phyloP scores from a whole-genome alignment of 1,140 invertebrate genomes.

The Aphelinus atriplicis region DNA sequence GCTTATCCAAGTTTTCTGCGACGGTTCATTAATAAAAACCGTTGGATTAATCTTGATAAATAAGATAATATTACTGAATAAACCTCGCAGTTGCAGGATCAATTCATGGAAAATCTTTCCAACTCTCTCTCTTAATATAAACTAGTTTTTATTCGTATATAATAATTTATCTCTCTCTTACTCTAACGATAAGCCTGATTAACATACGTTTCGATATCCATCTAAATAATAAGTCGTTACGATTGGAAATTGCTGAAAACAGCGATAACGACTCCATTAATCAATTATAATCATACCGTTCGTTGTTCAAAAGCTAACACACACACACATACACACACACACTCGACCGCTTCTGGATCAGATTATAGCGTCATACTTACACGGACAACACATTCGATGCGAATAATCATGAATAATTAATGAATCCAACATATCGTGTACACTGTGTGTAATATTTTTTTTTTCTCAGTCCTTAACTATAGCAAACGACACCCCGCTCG shows the following conservation, averaged over 20 bases:
- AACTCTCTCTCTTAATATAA: no score
- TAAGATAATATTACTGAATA: no score
- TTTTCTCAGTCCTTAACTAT: background rate
- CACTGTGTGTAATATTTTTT: background rate
- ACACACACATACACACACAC: background rate
- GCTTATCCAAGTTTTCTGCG: no score
- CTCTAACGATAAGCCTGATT: no score
- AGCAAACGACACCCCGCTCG: no score
- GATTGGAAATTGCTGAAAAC: no score
- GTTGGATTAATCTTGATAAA: no score
- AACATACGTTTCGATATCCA: no score
- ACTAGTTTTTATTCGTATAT: background rate
- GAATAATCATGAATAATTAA: constrained; percentile 35
- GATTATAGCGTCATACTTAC: constrained; percentile 16
- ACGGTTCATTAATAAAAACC: no score
- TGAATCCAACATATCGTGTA: background rate
- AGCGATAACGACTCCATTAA: constrained; percentile 10
- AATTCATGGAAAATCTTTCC: no score
- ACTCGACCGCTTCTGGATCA: background rate
- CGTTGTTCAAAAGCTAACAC: background rate
- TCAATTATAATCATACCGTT: constrained; percentile 19
- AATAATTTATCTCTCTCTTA: background rate
- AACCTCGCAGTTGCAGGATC: no score
- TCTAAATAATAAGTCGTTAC: no score
- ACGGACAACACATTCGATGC: constrained; percentile 3